Evolutionary conservation across 2,888 invertebrate genomes (phyloP), one percentile per base, ranked within the genome.

Genomic region (Plebejus melissa): DNA sequence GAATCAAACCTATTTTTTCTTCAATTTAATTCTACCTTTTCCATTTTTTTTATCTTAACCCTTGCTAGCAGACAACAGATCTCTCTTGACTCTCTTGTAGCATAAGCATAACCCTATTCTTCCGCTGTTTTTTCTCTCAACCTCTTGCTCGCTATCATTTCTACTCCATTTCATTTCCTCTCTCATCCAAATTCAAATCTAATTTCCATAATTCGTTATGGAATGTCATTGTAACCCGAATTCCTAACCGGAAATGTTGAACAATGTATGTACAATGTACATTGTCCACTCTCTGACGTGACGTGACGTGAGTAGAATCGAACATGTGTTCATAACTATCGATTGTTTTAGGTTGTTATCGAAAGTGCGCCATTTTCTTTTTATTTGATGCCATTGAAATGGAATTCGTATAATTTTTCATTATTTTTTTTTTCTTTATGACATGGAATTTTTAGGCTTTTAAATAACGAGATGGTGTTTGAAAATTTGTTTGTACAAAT

Each of bases 221-320:
- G 16, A 65, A 65, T 36, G 32, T 13, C 32, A 65, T 65, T 65
- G 28, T 32, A 36, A 36, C 65, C 65, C 65, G 65, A 65, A 65
- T 16, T 36, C 32, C 65, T 70, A 70, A 16, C n/a, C 38, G 41
- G 41, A 70, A 38, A 70, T 41, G 70, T 41, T 6, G n/a, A 22
- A 54, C 72, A 72, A 72, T 72, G n/a, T 16, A 28, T 6, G n/a
- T 11, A 54, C 72, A 72, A 72, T 72, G n/a, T 16, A 28, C 75
- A 75, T 71, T 75, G 75, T 75, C 75, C 75, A 71, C 58, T 75
- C 57, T 69, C 75, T 75, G 71, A 72, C 58, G 71, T 71, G 75
- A 75, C 54, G 70, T 75, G 71, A 72, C 58, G 71, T 71, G 75
- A 75, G 32, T n/a, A 41, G 71, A 28, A 50, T 75, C 4, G 58